phyloP scores from a whole-genome alignment of 2,888 invertebrate species.

The Drosophila meridionalis region DNA sequence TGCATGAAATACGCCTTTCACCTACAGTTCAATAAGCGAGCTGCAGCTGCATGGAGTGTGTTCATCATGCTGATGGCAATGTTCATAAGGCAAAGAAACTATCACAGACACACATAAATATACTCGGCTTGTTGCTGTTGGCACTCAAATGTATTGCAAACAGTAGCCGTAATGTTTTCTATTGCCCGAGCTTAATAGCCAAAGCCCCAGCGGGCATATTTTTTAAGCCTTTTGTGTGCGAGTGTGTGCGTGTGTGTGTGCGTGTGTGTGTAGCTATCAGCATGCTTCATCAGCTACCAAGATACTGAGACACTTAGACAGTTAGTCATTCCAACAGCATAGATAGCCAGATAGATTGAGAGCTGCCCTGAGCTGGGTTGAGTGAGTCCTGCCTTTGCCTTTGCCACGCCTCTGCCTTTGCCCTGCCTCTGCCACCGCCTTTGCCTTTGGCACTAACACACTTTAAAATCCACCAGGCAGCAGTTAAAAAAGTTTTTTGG shows the following conservation, averaged over 20 bases:
- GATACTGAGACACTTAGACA: constrained; percentile 36
- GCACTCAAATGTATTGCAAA: constrained; percentile 67
- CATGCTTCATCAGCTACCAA: constrained; percentile 44
- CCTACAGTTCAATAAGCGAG: constrained; percentile 34
- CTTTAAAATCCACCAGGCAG: constrained; percentile 72
- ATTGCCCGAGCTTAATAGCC: constrained; percentile 63
- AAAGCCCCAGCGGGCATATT: constrained; percentile 67
- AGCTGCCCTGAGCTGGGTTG: neutral
- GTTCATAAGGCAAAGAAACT: constrained; percentile 18
- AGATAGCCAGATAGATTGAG: constrained; percentile 2
- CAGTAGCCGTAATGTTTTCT: constrained; percentile 53
- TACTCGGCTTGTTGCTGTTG: constrained; percentile 13
- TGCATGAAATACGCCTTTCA: constrained; percentile 54
- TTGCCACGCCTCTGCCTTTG: neutral
- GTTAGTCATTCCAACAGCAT: constrained; percentile 30
- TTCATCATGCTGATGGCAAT: constrained; percentile 31
- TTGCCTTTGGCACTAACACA: constrained; percentile 51
- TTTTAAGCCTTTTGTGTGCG: constrained; percentile 52
- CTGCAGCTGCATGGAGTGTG: constrained; percentile 14
- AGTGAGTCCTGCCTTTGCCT: neutral
- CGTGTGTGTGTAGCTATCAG: constrained; percentile 27
- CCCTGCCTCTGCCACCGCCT: too few species aligned
- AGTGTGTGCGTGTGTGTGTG: neutral
- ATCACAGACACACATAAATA: neutral
- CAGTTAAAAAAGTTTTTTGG: constrained; percentile 75